phyloP scores from a whole-genome alignment of 2,113 vertebrate species.

The Stegostoma tigrinum region DNA sequence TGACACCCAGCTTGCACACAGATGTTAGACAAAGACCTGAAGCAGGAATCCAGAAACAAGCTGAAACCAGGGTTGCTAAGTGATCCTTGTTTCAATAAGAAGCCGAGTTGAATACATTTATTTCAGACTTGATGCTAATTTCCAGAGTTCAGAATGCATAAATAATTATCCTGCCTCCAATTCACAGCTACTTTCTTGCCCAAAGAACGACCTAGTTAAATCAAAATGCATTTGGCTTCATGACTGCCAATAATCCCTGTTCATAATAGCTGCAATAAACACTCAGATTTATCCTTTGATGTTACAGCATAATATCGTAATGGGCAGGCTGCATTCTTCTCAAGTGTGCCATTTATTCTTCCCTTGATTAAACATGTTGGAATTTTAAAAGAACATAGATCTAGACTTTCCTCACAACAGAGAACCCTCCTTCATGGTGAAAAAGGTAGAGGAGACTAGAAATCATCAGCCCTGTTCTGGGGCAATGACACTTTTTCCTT shows the following conservation, averaged over 20 bases:
- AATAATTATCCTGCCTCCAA: not conserved
- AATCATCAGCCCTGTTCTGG: not conserved
- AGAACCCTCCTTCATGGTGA: not conserved
- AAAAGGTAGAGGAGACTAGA: no score
- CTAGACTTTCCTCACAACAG: no score
- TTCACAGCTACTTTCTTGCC: not conserved
- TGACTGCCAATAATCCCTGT: not conserved
- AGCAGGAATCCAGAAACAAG: not conserved
- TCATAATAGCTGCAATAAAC: constrained; percentile 12
- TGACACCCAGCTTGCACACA: not conserved
- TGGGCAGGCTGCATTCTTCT: not conserved
- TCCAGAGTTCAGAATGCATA: not conserved
- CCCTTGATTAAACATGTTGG: not conserved
- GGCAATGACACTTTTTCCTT: no score
- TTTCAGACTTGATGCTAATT: not conserved
- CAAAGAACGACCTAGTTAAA: not conserved
- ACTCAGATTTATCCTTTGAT: not conserved
- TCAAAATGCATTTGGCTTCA: constrained; percentile 5
- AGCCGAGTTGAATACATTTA: not conserved
- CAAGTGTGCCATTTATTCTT: not conserved
- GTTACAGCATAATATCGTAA: not conserved
- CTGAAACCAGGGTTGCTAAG: not conserved
- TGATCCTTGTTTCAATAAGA: not conserved
- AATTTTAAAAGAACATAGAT: not conserved
- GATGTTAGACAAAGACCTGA: not conserved